Evolutionary conservation across 2,797 vertebrate species (phyloP).

Genomic region (Lindbergichthys nudifrons): DNA sequence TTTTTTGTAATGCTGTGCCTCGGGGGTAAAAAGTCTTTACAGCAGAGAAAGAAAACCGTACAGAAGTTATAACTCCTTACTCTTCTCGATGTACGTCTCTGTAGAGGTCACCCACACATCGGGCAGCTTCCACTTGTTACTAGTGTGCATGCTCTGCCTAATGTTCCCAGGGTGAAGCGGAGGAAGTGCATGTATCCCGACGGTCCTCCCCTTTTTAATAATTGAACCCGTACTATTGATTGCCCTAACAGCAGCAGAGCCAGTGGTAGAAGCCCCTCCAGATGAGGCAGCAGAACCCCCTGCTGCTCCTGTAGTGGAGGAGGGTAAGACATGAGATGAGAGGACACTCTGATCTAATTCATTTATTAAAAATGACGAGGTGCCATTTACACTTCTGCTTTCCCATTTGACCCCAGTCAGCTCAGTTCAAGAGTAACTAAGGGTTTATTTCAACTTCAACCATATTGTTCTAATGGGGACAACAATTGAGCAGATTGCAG

Average conservation of each 20-base stretch:
- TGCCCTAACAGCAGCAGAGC: slow-evolving; percentile 65
- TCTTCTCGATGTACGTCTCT: neutral
- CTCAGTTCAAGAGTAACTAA: neutral
- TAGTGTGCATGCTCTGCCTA: slow-evolving; percentile 32
- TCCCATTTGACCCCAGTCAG: neutral
- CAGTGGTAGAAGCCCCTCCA: slow-evolving; percentile 45
- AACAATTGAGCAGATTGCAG: too few species aligned
- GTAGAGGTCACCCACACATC: neutral
- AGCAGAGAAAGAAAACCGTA: neutral
- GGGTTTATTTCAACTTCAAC: too few species aligned
- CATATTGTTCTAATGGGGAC: too few species aligned
- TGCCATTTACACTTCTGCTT: neutral
- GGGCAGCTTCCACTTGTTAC: slow-evolving; percentile 28
- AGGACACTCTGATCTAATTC: neutral
- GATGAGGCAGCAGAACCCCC: slow-evolving; percentile 53
- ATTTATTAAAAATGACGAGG: neutral
- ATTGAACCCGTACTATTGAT: slow-evolving; percentile 45
- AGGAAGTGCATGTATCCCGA: slow-evolving; percentile 34
- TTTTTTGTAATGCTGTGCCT: neutral
- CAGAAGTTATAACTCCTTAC: neutral
- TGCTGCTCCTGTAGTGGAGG: slow-evolving; percentile 55
- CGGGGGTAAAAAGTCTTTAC: neutral
- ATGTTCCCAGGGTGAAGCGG: slow-evolving; percentile 5
- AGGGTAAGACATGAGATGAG: slow-evolving; percentile 59
- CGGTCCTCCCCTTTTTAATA: neutral